Conservation (phyloP, 2,888 invertebrate species). For the Mythimna lalbum region DNA sequence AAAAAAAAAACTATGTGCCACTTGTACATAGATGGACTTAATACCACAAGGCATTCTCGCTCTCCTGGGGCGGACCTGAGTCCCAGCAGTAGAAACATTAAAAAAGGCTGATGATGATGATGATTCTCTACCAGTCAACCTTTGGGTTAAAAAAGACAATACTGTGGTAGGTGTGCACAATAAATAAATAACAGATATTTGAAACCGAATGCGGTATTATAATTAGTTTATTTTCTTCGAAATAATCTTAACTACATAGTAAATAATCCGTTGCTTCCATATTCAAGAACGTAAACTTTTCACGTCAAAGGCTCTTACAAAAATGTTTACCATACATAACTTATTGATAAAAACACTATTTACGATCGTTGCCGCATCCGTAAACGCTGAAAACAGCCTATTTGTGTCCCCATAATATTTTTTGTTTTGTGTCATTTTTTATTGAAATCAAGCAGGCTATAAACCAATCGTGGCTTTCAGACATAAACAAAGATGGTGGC, state of each 20-base stretch:
- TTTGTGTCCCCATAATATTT: slow-evolving; percentile 57
- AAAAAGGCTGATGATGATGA: no score
- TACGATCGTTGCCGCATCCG: slow-evolving; percentile 26
- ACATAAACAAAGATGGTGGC: slow-evolving; percentile 79
- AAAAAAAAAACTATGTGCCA: no score
- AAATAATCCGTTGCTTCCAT: background rate
- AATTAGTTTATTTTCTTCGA: background rate
- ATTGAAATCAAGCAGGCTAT: slow-evolving; percentile 66
- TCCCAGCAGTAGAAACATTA: no score
- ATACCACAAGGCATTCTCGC: no score
- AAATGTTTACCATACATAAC: slow-evolving; percentile 27
- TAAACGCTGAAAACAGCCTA: slow-evolving; percentile 47
- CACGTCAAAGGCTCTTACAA: background rate
- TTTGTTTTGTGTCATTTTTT: slow-evolving; percentile 63
- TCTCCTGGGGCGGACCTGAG: no score
- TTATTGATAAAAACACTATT: slow-evolving; percentile 33
- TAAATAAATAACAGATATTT: no score
- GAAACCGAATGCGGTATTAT: no score
- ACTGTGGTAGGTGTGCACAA: no score
- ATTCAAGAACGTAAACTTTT: background rate
- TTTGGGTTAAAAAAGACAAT: no score
- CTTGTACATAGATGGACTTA: no score
- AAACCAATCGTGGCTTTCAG: slow-evolving; percentile 70
- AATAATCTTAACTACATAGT: background rate
- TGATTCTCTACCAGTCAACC: no score